phyloP scores from a whole-genome alignment of 2,113 vertebrate species.

The Petrocephalus microphthalmus region DNA sequence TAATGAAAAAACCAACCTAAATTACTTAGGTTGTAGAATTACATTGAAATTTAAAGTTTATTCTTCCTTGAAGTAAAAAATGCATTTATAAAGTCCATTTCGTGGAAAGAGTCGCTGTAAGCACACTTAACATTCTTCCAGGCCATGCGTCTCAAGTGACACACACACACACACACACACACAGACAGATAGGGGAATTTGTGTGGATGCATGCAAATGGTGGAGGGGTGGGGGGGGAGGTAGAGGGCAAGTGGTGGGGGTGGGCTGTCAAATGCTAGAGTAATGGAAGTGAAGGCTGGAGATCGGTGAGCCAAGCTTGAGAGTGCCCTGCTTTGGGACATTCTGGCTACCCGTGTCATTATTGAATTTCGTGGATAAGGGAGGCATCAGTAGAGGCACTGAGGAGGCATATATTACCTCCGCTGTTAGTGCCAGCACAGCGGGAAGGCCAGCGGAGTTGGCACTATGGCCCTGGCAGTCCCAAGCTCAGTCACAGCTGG shows the following conservation, averaged over 20 bases:
- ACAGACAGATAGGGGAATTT: conserved; percentile 37
- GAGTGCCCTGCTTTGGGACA: not conserved
- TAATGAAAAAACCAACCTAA: not conserved
- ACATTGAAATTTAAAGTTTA: not conserved
- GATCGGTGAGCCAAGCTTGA: too few species aligned
- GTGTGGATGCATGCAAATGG: conserved; percentile 8
- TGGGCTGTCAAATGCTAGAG: not conserved
- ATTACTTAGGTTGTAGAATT: not conserved
- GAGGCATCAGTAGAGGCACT: not conserved
- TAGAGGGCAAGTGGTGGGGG: not conserved
- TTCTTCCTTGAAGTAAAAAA: not conserved
- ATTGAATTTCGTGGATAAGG: not conserved
- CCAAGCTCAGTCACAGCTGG: not conserved
- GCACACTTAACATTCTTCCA: conserved; percentile 42
- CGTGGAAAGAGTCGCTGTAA: not conserved
- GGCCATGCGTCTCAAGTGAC: conserved; percentile 54
- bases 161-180: too few species aligned
- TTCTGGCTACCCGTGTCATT: not conserved
- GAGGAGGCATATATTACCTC: not conserved
- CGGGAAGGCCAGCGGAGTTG: not conserved
- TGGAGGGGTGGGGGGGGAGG: too few species aligned
- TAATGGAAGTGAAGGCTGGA: not conserved
- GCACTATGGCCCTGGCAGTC: not conserved
- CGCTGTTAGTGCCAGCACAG: not conserved
- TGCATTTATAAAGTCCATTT: too few species aligned